Evolutionary conservation across 2,888 invertebrate genomes (phyloP), one percentile per base, ranked within the genome.

Genomic region (Amphimallon solstitiale): DNA sequence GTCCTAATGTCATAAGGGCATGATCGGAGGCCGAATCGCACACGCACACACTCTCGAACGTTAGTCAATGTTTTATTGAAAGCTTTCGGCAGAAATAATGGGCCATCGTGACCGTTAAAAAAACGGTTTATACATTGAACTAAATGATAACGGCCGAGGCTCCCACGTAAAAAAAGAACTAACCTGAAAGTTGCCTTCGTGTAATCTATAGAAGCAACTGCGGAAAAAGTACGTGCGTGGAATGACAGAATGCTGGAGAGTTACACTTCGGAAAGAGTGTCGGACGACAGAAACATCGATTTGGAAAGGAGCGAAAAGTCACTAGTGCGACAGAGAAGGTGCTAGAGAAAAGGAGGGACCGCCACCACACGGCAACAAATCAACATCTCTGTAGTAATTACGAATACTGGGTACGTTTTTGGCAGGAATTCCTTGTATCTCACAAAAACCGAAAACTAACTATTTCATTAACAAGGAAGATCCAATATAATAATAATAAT

Each of bases 121-220:
- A 51, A 51, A 51, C 35, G 49, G 49, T 34, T 51, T 51, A 14
- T 51, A 51, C 40, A 54, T 54, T 38, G 38, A 54, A 40, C 54
- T 54, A 54, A 54, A 54, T 54, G 54, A 54, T 54, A 54, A 54
- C 54, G 38, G 54, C 14, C 12, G 40, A 10, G 7, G 34, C 34
- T 34, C 29, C 34, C 48, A 48, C 48, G 34, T 51, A 51, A 37
- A 52, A 38, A 40, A 54, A 38, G 54, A 54, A 54, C 40, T 40
- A 40, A 38, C 40, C 14, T 40, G 23, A 54, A 54, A 54, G 21
- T 54, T 40, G 54, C 54, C 35, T 54, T 38, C 37, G 19, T 12
- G 38, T 54, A 54, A 54, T 54, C 40, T 54, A 54, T 54, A 38
- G 38, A 14, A 38, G 54, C 54, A 40, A 38, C 54, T 54, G 54